A percentile compares a stretch with the other conserved stretches of the same genome.
Conservation (phyloP, 2,797 vertebrate species). For the Epinephelus coioides region DNA sequence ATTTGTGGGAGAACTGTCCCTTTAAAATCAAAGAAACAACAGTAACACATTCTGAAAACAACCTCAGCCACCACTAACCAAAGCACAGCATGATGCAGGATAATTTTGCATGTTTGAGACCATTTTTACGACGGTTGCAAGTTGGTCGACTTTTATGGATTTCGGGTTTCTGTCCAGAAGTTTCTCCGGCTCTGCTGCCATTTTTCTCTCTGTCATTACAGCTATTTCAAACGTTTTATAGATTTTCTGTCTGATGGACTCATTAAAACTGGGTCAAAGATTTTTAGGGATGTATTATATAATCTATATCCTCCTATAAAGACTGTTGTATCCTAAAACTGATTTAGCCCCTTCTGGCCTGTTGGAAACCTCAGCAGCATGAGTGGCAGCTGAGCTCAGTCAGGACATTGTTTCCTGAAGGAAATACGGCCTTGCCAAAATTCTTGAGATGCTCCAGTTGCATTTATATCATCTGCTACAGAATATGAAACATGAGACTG, state of each 20-base stretch:
- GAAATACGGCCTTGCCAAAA: slow-evolving; percentile 64
- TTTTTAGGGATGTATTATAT: slow-evolving; percentile 2
- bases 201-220: slow-evolving; percentile 24
- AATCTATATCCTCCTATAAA: slow-evolving; percentile 7
- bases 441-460: slow-evolving; percentile 74
- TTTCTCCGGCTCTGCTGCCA: slow-evolving; percentile 2
- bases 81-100: not conserved
- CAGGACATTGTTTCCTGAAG: slow-evolving; percentile 71
- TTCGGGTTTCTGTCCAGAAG: not conserved
- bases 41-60: slow-evolving; percentile 15
- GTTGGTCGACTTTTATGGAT: slow-evolving; percentile 9
- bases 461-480: slow-evolving; percentile 72
- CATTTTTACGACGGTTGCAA: slow-evolving; percentile 1
- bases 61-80: not conserved
- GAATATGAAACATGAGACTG: slow-evolving; percentile 68
- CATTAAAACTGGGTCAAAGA: slow-evolving; percentile 26
- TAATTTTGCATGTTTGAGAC: not conserved
- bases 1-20: too few species aligned
- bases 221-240: slow-evolving; percentile 25
- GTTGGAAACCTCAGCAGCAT: slow-evolving; percentile 54
- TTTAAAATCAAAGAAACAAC: slow-evolving; percentile 15
- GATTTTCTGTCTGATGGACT: slow-evolving; percentile 1
- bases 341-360: slow-evolving; percentile 28
- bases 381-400: slow-evolving; percentile 67
- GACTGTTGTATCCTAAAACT: slow-evolving; percentile 5